Evolutionary conservation across 2,797 vertebrate species (phyloP), one percentile per base, ranked within the genome.

Genomic region (Echeneis naucrates): DNA sequence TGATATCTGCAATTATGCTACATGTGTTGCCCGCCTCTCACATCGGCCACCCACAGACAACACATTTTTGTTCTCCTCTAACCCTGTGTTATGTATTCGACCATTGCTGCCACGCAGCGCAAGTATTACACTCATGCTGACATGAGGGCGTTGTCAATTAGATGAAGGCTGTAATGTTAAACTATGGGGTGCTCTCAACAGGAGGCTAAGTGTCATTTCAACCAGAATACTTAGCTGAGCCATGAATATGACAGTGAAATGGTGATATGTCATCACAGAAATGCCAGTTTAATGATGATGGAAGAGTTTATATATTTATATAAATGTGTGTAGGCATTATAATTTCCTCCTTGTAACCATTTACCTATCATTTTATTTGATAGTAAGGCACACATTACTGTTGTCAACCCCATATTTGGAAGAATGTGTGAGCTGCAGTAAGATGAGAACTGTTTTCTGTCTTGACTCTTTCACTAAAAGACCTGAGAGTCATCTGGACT

Each of bases 21-120:
- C 37, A 50, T 42, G n/a, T 40, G 73, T 35, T 44, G n/a, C 27
- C 10, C 7, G 8, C 61, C 40, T 75, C 64, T 72, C 57, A 77
- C 72, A 50, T 51, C 51, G 55, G 1, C 60, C 67, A 33, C 67
- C 47, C 56, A 61, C 81, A 40, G 23, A 64, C 14, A 53, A 53
- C 21, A 40, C 4, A 51, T 52, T 65, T 62, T 50, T 54, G n/a
- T 37, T 30, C 47, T 74, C 30, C 26, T 52, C 19, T 68, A 72
- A 68, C 69, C 44, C 13, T 58, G 14, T 72, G 66, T 77, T 80
- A 80, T 53, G 77, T 70, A 61, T 79, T 87, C 83, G 60, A 74
- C 37, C 63, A 68, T 70, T 79, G 55, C 60, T 68, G 51, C 59
- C 30, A 78, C 38, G 4, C 62, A 40, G 30, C 14, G 40, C 59